Evolutionary conservation across 2,113 vertebrate genomes (phyloP).

Genomic region (Gopherus evgoodei): DNA sequence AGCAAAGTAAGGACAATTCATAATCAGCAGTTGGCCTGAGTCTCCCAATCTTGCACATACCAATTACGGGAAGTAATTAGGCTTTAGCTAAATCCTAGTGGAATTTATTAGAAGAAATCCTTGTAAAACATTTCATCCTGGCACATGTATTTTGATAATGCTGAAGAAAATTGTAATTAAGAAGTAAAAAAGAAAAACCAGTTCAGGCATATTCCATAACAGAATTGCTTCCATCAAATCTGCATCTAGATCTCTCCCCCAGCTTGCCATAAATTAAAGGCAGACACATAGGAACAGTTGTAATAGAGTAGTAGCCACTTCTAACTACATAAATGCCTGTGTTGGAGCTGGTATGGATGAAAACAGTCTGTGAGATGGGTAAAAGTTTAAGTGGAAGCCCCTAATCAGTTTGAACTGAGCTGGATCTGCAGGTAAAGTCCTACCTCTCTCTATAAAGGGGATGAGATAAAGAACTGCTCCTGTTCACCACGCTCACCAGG

Average conservation of each 20-base stretch:
- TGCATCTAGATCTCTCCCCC: not conserved
- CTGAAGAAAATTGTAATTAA: slow-evolving; percentile 48
- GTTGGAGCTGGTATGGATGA: not conserved
- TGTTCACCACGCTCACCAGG: not conserved
- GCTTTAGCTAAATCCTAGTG: slow-evolving; percentile 39
- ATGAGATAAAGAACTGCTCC: not conserved
- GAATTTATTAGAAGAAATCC: slow-evolving; percentile 56
- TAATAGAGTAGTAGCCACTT: too few relatives aligned
- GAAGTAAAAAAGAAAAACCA: slow-evolving; percentile 8
- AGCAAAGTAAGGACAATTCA: slow-evolving; percentile 12
- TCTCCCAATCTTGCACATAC: not conserved
- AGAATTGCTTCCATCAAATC: slow-evolving; percentile 34
- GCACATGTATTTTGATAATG: slow-evolving; percentile 41
- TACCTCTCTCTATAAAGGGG: not conserved
- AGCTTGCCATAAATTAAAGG: not conserved
- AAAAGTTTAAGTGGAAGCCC: not conserved
- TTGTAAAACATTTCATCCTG: slow-evolving; percentile 47
- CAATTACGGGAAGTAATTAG: slow-evolving; percentile 68
- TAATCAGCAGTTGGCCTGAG: slow-evolving; percentile 29
- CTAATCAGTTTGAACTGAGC: not conserved
- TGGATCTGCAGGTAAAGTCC: not conserved
- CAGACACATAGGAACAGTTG: not conserved
- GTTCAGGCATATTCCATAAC: slow-evolving; percentile 32
- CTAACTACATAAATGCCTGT: too few relatives aligned
- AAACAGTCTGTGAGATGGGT: not conserved